These are phyloP conservation scores for Drosophila neotestacea DNA, from an alignment of 2,888 invertebrate species.

Conservation along the genomic window DNA sequence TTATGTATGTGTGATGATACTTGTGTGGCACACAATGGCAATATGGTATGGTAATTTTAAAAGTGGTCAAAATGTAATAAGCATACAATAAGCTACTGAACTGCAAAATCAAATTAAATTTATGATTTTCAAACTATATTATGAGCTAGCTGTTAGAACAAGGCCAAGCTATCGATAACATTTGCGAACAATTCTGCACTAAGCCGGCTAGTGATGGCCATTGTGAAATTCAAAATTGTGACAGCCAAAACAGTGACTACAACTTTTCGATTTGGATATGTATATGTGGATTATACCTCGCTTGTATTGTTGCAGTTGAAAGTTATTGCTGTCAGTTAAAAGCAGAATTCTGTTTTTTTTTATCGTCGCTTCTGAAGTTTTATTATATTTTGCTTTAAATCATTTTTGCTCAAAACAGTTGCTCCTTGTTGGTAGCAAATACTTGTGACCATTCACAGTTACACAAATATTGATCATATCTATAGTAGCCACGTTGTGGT, in stretches of 20 bases:
- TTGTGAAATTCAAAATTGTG: background rate
- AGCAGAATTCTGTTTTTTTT: no score
- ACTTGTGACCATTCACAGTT: slow-evolving; percentile 26
- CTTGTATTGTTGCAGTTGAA: background rate
- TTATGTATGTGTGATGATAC: no score
- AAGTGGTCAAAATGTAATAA: no score
- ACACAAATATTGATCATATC: slow-evolving; percentile 33
- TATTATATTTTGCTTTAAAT: background rate
- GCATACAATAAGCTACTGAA: background rate
- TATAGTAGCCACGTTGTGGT: slow-evolving; percentile 79
- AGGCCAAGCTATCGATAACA: slow-evolving; percentile 5
- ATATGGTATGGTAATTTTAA: no score
- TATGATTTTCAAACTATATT: no score
- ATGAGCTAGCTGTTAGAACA: background rate
- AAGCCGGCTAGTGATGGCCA: slow-evolving; percentile 5
- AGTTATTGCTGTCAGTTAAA: background rate
- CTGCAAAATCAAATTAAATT: no score
- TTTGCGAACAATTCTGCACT: background rate
- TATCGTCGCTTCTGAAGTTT: background rate
- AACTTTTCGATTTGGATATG: background rate
- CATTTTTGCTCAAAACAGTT: background rate
- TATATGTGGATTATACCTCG: background rate
- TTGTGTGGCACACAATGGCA: no score
- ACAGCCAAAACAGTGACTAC: background rate
- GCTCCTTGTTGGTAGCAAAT: background rate